phyloP scores from a whole-genome alignment of 2,888 invertebrate genomes.

The Hecatera dysodea region DNA sequence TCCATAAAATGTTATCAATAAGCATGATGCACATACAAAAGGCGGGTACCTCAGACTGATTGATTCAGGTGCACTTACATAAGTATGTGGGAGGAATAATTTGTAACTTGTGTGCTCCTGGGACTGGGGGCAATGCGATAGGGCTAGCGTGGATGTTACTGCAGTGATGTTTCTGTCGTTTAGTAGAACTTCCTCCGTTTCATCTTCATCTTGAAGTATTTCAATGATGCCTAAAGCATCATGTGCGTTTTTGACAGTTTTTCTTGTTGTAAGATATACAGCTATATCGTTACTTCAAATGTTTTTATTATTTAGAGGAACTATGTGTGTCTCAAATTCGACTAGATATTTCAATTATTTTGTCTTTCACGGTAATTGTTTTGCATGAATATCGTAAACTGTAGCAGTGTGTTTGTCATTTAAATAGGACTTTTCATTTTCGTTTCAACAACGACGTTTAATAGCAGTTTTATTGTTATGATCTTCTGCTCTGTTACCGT shows the following conservation, averaged over 20 bases:
- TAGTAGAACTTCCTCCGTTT: neutral
- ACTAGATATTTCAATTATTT: neutral
- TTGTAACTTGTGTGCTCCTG: constrained; percentile 85
- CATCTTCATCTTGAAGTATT: neutral
- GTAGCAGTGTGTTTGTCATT: too few species aligned
- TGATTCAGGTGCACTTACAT: constrained; percentile 89
- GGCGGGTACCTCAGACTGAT: constrained; percentile 87
- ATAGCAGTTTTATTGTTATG: neutral
- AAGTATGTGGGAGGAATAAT: constrained; percentile 90
- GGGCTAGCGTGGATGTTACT: constrained; percentile 71
- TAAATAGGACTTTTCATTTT: neutral
- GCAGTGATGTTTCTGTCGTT: neutral
- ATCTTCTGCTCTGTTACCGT: neutral
- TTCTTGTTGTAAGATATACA: neutral
- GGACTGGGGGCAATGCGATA: constrained; percentile 64
- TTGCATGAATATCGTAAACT: neutral
- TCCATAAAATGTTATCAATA: constrained; percentile 82
- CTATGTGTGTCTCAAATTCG: neutral
- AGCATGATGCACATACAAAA: constrained; percentile 81
- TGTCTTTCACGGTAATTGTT: too few species aligned
- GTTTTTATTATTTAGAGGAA: neutral
- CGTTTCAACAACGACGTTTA: too few species aligned
- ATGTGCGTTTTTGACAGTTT: neutral
- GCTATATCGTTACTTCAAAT: neutral
- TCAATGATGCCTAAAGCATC: neutral